Evolutionary conservation across 2,113 vertebrate genomes (phyloP).

Genomic region (Falco punctatus): DNA sequence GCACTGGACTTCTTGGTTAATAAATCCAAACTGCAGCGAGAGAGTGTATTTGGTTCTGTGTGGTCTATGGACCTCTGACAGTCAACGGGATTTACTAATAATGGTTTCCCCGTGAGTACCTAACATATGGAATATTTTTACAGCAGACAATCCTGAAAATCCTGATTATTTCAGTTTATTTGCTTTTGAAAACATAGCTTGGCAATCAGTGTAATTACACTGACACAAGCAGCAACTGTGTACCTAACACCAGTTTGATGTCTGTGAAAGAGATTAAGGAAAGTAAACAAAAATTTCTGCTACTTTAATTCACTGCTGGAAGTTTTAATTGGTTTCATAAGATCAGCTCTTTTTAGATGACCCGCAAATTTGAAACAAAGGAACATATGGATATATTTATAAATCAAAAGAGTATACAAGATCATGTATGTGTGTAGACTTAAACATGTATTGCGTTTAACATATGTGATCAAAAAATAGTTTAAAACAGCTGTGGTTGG

Average conservation of each 20-base stretch:
- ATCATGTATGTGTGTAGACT: background rate
- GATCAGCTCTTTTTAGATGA: background rate
- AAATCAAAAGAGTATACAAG: background rate
- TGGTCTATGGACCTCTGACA: background rate
- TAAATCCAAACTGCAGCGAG: background rate
- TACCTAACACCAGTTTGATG: background rate
- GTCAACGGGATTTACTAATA: background rate
- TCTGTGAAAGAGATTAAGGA: background rate
- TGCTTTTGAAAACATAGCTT: conserved; percentile 1
- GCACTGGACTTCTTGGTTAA: background rate
- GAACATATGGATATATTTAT: background rate
- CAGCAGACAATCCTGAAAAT: background rate
- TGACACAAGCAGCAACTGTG: background rate
- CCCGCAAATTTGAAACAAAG: conserved; percentile 5
- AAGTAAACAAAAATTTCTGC: background rate
- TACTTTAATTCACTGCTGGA: background rate
- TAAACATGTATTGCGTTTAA: background rate
- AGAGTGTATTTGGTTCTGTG: background rate
- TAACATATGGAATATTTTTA: background rate
- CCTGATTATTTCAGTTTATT: background rate
- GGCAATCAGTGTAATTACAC: background rate
- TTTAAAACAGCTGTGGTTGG: background rate
- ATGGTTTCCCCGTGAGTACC: background rate
- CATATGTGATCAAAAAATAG: background rate
- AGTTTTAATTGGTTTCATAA: background rate